Evolutionary conservation across 2,113 vertebrate genomes (phyloP), one percentile per base, ranked within the genome.

Genomic region (Calidris pugnax): DNA sequence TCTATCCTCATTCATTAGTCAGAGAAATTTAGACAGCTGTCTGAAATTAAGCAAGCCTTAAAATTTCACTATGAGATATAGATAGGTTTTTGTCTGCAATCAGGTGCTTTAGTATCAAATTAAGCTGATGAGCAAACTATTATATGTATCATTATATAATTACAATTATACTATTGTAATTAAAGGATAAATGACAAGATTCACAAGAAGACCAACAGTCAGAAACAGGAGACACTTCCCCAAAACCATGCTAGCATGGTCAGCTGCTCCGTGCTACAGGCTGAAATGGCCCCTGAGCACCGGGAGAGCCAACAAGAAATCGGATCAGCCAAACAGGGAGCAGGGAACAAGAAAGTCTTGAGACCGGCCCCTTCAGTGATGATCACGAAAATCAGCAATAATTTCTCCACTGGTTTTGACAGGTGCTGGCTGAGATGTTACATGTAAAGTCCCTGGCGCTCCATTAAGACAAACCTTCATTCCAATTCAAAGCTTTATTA

Each of bases 401-500:
- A 64, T 47, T 28, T 78, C 48, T 74, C 43, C 53, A 60, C 60
- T 57, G 30, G 19, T 66, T 93, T 91, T 84, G 89, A 95, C 86
- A 89, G 69, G 69, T 81, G 26, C 69, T 87, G 62, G 66, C 76
- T 91, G 57, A 66, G 62, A 80, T 64, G 28, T 56, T 69, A 2
- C 16, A 68, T 14, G 16, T 43, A 43, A 95, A 96, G 28, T 62
- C 77, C 73, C 73, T 68, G 37, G 76, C 3, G 3, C 47, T 72
- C 35, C 0, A 2, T 68, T 56, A 85, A 85, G 53, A 75, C 35
- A 91, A 87, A 94, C 62, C 30, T 75, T 89, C 39, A 28, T 78
- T 94, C 28, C 57, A 68, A 68, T 89, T 93, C 62, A 90, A 85
- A 78, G 84, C 66, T 87, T 89, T 79, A 92, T 85, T 82, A 95